These are phyloP conservation scores for Brachionus rotundiformis DNA, from an alignment of 1,140 invertebrate genomes.

Conservation along the genomic window DNA sequence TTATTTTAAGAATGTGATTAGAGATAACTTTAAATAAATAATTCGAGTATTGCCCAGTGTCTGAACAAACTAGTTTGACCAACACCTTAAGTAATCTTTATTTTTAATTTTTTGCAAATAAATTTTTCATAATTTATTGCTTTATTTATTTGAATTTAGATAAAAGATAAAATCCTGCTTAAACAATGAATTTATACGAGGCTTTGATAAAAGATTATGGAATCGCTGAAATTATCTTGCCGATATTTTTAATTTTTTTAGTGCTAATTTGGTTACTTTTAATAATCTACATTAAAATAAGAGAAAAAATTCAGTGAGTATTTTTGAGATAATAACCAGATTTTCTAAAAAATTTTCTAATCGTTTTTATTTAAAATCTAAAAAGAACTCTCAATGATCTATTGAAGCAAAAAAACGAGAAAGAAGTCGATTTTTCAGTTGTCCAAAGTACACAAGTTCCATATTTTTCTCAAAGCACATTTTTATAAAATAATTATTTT, in stretches of 20 bases:
- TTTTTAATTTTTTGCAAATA: neutral
- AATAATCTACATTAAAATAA: conserved; percentile 16
- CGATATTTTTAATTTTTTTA: neutral
- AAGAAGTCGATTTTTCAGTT: neutral
- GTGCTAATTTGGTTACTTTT: neutral
- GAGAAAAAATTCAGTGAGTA: conserved; percentile 18
- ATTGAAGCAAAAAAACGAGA: neutral
- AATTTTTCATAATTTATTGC: neutral
- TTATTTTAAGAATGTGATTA: neutral
- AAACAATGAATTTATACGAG: conserved; percentile 11
- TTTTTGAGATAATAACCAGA: no score
- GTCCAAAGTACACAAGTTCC: neutral
- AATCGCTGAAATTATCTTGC: neutral
- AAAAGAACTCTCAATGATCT: neutral
- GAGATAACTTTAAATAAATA: neutral
- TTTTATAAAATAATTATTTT: neutral
- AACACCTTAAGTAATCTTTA: neutral
- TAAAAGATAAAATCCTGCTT: neutral
- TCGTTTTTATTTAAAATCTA: no score
- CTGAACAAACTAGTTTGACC: neutral
- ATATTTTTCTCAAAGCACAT: conserved; percentile 31
- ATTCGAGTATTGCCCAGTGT: neutral
- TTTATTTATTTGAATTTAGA: neutral
- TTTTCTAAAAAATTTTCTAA: no score
- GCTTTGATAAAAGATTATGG: neutral